Evolutionary conservation across 2,888 invertebrate species (phyloP), one percentile per base, ranked within the genome.

Genomic region (Ectropis crepuscularia): DNA sequence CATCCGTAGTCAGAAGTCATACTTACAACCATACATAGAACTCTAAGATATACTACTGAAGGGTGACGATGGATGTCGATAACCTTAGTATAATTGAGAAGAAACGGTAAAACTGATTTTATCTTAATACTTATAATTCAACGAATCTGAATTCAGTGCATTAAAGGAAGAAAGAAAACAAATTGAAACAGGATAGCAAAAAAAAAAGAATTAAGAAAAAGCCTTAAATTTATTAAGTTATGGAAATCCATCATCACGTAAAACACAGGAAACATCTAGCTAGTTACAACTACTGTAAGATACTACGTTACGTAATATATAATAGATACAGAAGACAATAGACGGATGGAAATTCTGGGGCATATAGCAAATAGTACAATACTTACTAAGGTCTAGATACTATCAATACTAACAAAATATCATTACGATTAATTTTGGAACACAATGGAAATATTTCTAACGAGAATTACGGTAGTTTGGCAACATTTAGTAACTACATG

Each of bases 301-400:
- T 64, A 83, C 90, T 90, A 91, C 85, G 68, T 81, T 89, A 90
- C 87, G 16, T 28, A 28, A 28, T 28, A 86, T 88, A 87, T 77
- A 88, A 85, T 90, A 91, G 86, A 85, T 90, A 92, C 84, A 91
- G 89, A 88, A 91, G 90, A 88, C 77, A 82, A 89, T 90, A 92
- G 92, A 92, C 93, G 93, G 93, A 93, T 93, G 93, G 93, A 93
- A 92, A 91, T 89, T 91, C 93, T 93, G 93, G 93, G 93, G 93
- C 93, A 86, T 89, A 71, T 90, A 90, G 91, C 90, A 85, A 77
- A 86, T 87, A 72, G 69, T 72, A 87, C 75, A 82, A 85, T 88
- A 87, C 75, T 80, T 58, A 78, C 64, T 65, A 64, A 67, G 59
- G 60, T 68, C 69, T 69, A 65, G 63, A 61, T 67, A 63, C 53